Conservation (phyloP, 2,113 vertebrate species). For the Salvator merianae region DNA sequence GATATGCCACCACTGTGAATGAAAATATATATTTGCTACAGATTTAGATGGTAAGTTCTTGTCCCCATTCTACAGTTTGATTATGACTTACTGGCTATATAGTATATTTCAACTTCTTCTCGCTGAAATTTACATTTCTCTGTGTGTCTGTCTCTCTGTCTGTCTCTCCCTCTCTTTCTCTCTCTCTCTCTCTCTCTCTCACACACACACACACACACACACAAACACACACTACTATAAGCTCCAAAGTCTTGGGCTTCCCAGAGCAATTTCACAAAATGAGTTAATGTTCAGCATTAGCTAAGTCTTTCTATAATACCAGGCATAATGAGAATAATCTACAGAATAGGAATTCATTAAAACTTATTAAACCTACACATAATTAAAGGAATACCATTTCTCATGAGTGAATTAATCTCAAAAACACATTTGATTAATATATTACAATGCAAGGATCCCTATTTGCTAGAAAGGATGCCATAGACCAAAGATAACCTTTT, state of each 20-base stretch:
- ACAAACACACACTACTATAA: neutral
- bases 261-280: neutral
- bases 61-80: neutral
- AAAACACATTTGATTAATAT: neutral
- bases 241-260: neutral
- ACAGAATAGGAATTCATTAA: slow-evolving; percentile 9
- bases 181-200: too few species aligned
- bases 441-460: neutral
- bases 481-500: neutral
- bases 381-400: neutral
- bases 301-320: neutral
- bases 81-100: neutral
- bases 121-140: neutral
- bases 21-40: neutral
- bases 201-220: too few species aligned
- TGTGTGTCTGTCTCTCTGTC: too few species aligned
- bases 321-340: neutral
- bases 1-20: too few species aligned
- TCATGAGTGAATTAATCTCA: neutral
- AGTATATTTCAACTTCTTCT: neutral
- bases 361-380: neutral
- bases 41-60: neutral
- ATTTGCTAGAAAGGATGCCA: neutral
- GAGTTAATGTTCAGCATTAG: neutral
- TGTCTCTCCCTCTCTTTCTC: too few species aligned